A percentile compares a stretch with the other conserved stretches of the same genome.
phyloP scores from a whole-genome alignment of 1,140 invertebrate genomes.

The Frieseomelitta varia region DNA sequence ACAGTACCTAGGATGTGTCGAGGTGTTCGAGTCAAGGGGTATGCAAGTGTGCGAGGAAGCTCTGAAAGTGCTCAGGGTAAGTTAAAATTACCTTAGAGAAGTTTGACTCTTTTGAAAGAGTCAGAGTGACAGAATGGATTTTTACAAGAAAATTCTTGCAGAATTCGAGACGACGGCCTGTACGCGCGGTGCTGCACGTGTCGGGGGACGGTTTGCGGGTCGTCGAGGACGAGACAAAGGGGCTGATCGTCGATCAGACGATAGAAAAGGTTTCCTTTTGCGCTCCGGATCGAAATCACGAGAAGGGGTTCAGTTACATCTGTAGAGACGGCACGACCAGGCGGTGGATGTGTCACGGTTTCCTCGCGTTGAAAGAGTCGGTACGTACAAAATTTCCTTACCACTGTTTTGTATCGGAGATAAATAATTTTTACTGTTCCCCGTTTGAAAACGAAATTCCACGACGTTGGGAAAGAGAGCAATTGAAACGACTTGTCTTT shows the following conservation, averaged over 20 bases:
- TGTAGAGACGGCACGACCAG: constrained; percentile 92
- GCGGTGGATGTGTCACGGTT: constrained; percentile 99
- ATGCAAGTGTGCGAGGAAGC: constrained; percentile 99
- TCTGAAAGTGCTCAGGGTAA: constrained; percentile 93
- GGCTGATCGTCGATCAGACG: constrained; percentile 99
- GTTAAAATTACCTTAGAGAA: too few relatives aligned
- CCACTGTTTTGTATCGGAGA: too few relatives aligned
- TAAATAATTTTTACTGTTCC: too few relatives aligned
- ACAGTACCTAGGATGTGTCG: constrained; percentile 98
- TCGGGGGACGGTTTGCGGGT: constrained; percentile 98
- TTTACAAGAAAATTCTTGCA: constrained; percentile 78
- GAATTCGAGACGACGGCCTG: constrained; percentile 93
- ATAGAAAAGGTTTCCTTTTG: constrained; percentile 99
- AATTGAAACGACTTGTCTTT: neutral
- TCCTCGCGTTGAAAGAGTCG: constrained; percentile 97
- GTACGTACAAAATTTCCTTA: constrained; percentile 78
- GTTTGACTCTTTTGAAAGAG: too few relatives aligned
- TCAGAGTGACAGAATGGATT: constrained; percentile 28
- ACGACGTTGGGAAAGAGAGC: neutral
- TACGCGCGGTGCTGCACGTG: constrained; percentile 96
- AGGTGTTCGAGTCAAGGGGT: constrained; percentile 99
- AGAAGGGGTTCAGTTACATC: constrained; percentile 98
- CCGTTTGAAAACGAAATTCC: too few relatives aligned
- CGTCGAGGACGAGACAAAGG: constrained; percentile 99
- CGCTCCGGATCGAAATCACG: constrained; percentile 98